phyloP scores from a whole-genome alignment of 2,888 invertebrate species.

The Cheilosia scutellata region DNA sequence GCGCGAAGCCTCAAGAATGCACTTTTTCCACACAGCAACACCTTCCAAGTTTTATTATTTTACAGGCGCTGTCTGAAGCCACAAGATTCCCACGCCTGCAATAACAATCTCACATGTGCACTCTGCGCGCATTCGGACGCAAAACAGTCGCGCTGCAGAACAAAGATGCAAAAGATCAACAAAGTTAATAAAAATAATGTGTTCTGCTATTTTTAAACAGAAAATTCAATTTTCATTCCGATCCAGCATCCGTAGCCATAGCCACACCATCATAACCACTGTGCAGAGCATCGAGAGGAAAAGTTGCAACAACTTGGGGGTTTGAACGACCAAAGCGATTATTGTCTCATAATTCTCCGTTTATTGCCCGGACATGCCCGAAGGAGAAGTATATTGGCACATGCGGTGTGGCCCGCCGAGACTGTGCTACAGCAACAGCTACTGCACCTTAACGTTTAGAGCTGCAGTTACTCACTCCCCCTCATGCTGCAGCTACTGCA shows the following conservation, averaged over 20 bases:
- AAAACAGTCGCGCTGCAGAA: conserved; percentile 23
- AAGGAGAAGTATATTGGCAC: conserved; percentile 63
- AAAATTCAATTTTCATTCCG: conserved; percentile 67
- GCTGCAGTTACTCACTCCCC: conserved; percentile 13
- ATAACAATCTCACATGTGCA: conserved; percentile 43
- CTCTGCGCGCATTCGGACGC: conserved; percentile 5
- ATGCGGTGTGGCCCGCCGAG: conserved; percentile 55
- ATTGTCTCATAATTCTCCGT: conserved; percentile 75
- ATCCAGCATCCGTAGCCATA: background rate
- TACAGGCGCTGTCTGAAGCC: conserved; percentile 26
- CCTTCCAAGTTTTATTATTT: conserved; percentile 29
- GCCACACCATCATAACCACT: background rate
- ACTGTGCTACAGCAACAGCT: conserved; percentile 4
- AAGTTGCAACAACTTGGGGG: conserved; percentile 29
- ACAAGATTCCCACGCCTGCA: conserved; percentile 71
- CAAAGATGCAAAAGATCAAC: conserved; percentile 59
- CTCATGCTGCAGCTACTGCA: conserved; percentile 16
- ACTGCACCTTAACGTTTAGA: conserved; percentile 23
- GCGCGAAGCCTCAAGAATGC: conserved; percentile 43
- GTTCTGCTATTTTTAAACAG: conserved; percentile 69
- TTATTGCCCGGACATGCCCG: conserved; percentile 75
- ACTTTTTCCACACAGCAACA: conserved; percentile 37
- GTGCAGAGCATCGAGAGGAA: conserved; percentile 20
- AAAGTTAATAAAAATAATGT: conserved; percentile 66
- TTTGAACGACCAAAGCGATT: conserved; percentile 58